Evolutionary conservation across 2,888 invertebrate species (phyloP).

Genomic region (Eupithecia exiguata): DNA sequence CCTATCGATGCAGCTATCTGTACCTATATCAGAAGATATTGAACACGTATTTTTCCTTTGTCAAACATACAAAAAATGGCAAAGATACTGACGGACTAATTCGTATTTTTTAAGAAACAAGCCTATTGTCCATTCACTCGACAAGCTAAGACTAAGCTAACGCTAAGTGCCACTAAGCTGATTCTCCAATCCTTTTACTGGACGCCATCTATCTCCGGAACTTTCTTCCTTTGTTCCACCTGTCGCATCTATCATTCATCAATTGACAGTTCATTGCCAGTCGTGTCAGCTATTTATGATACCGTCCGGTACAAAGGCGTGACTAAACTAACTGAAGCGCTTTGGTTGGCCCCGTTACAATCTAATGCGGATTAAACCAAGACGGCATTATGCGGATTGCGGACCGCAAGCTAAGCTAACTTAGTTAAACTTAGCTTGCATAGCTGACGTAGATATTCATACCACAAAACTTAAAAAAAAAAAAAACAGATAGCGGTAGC

Average conservation of each 20-base stretch:
- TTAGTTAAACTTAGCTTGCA: too few species aligned
- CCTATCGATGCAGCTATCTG: too few species aligned
- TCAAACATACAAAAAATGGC: too few species aligned
- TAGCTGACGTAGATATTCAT: too few species aligned
- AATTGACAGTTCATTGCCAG: conserved; percentile 56
- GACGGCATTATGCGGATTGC: too few species aligned
- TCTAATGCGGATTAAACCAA: conserved; percentile 35
- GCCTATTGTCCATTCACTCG: background rate
- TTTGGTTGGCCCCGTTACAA: conserved; percentile 39
- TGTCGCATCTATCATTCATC: conserved; percentile 58
- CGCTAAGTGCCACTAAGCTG: background rate
- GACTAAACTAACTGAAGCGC: conserved; percentile 53
- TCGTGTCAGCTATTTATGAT: conserved; percentile 52
- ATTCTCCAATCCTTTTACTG: background rate
- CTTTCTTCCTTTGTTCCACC: conserved; percentile 53
- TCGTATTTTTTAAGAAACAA: too few species aligned
- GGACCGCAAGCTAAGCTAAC: too few species aligned
- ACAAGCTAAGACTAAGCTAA: background rate
- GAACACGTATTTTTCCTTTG: too few species aligned
- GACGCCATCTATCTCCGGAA: conserved; percentile 15
- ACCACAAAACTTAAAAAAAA: too few species aligned
- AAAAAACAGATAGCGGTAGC: too few species aligned
- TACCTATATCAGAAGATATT: too few species aligned
- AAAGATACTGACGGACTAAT: too few species aligned
- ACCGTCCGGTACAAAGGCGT: conserved; percentile 48